Percentiles rank a stretch among this genome's conserved stretches.
These are phyloP conservation scores for Verasper variegatus DNA, from an alignment of 2,113 vertebrate genomes.

Conservation along the genomic window DNA sequence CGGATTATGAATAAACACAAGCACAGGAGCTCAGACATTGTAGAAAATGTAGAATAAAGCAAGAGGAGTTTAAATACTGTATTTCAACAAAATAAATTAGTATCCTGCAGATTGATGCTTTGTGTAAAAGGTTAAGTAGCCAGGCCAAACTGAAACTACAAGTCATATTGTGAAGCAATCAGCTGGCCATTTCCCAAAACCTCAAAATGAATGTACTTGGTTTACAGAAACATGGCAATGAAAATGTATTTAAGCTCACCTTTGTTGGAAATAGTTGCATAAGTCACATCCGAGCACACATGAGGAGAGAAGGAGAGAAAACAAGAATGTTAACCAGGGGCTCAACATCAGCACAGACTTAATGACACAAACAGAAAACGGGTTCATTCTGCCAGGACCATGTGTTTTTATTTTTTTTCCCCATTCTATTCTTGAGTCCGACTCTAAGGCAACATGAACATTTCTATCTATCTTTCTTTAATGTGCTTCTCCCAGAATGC, in stretches of 20 bases:
- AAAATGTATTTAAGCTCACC: conserved; percentile 54
- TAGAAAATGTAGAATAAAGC: neutral
- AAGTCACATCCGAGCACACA: conserved; percentile 45
- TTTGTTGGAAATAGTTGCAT: conserved; percentile 49
- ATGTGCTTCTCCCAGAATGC: conserved; percentile 21
- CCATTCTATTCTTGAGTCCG: neutral
- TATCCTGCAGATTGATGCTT: neutral
- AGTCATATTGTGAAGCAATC: neutral
- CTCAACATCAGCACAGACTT: conserved; percentile 27
- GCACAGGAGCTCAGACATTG: neutral
- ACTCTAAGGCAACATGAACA: conserved; percentile 34
- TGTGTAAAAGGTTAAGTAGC: conserved; percentile 5
- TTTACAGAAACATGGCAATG: neutral
- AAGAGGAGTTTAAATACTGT: neutral
- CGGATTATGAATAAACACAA: neutral
- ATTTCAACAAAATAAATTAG: neutral
- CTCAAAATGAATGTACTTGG: conserved; percentile 24
- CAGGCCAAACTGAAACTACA: neutral
- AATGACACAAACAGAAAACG: conserved; percentile 26
- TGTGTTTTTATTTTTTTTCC: neutral
- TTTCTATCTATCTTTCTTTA: conserved; percentile 37
- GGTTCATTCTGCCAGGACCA: conserved; percentile 17
- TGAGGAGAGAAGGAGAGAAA: conserved; percentile 51
- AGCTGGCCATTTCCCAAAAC: conserved; percentile 7
- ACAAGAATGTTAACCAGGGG: conserved; percentile 32